Evolutionary conservation across 2,113 vertebrate species (phyloP), one percentile per base, ranked within the genome.

Genomic region (Hypanus sabinus): DNA sequence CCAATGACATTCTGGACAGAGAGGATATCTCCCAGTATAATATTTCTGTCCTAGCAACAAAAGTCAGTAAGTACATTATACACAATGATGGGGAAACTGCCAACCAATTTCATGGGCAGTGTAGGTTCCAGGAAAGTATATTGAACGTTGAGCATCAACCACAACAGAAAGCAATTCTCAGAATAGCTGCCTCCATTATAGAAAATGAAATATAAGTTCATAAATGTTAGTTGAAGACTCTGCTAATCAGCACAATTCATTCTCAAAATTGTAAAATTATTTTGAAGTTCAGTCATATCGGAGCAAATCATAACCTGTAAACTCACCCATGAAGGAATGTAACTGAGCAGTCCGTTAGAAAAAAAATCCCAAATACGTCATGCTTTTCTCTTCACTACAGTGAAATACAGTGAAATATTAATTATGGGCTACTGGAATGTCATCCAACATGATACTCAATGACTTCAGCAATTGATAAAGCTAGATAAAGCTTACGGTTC

Each of bases 21-120:
- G 99, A 99, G 96, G 98, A 94, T 95, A 97, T 97, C 33, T 96
- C 98, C 3, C 98, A 98, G 95, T 98, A 99, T 96, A 99, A 98
- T 95, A 98, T 99, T 96, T 98, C 98, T 95, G 96, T 99, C 94
- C 97, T 98, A 96, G 98, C 98, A 79, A 99, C 98, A 96, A 99
- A 99, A 98, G 97, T 99, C 96, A 99, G 99, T 99, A 97, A 99
- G 99, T 99, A 98, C 38, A 24, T 2, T 3, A 73, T 30, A 55
- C 68, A 71, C 62, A 70, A 27, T 33, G 24, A 3, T 24, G 16
- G 11, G 36, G 33, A 73, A 73, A 55, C 36, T 96, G 95, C 95
- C 95, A 94, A 60, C 93, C 94, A 93, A 94, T 95, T 94, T 95
- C 94, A 94, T 91, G 91, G 91, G 94, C 79, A 55, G 24, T 75